Percentiles rank a stretch among this genome's conserved stretches.
phyloP scores from a whole-genome alignment of 1,140 invertebrate genomes.

The Camponotus pennsylvanicus region DNA sequence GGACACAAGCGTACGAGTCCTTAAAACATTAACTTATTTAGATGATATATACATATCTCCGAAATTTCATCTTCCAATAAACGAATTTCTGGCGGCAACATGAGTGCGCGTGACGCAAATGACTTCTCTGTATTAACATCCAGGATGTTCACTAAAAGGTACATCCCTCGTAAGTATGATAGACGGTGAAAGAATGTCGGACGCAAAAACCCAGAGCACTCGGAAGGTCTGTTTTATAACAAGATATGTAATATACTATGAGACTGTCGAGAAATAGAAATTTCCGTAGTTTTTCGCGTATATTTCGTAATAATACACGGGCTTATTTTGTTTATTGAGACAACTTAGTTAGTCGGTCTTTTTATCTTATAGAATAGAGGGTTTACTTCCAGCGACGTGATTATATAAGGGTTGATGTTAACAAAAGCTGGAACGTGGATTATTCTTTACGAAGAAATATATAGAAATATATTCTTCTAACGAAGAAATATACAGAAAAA shows the following conservation, averaged over 20 bases:
- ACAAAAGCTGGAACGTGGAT: neutral
- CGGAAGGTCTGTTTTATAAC: neutral
- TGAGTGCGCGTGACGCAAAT: neutral
- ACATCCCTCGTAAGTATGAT: neutral
- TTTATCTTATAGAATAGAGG: neutral
- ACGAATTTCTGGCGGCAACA: neutral
- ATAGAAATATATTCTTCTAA: too few relatives aligned
- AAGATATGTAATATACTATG: neutral
- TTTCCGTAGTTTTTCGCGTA: neutral
- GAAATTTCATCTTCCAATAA: slow-evolving; percentile 43
- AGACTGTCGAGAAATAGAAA: neutral
- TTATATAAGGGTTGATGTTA: neutral
- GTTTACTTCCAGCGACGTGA: neutral
- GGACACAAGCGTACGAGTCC: neutral
- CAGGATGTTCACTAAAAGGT: neutral
- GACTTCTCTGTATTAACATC: neutral
- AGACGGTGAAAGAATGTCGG: neutral
- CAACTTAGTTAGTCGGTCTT: neutral
- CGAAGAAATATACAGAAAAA: neutral
- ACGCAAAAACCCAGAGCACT: neutral
- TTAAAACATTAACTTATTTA: slow-evolving; percentile 16
- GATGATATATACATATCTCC: neutral
- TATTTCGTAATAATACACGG: neutral
- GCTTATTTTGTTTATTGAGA: neutral
- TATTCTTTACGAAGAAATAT: neutral